Evolutionary conservation across 2,113 vertebrate species (phyloP).

Genomic region (Paraplagusia blochii): DNA sequence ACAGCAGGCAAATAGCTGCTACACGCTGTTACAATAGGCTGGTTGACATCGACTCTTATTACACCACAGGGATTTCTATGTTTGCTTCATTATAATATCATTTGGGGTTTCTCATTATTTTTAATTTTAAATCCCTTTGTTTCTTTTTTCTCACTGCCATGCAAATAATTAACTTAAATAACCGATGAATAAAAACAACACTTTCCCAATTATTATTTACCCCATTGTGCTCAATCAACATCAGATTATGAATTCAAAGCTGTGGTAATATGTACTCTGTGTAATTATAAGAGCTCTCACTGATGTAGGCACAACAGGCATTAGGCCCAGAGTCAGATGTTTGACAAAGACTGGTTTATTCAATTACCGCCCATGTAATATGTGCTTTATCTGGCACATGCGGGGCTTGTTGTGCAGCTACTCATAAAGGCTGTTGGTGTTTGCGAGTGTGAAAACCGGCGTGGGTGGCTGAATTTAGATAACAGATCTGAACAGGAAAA

Average conservation of each 20-base stretch:
- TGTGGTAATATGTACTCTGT: constrained; percentile 54
- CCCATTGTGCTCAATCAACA: constrained; percentile 70
- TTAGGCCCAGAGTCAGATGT: constrained; percentile 44
- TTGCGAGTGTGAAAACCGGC: constrained; percentile 28
- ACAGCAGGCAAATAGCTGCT: constrained; percentile 56
- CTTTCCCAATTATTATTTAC: constrained; percentile 49
- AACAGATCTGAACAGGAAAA: constrained; percentile 44
- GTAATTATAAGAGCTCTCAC: constrained; percentile 60
- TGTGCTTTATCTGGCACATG: constrained; percentile 32
- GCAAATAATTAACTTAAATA: constrained; percentile 65
- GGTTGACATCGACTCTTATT: constrained; percentile 51
- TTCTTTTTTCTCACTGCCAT: constrained; percentile 22
- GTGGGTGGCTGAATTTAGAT: constrained; percentile 40
- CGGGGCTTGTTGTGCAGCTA: constrained; percentile 26
- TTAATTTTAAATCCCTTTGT: constrained; percentile 60
- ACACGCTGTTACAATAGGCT: constrained; percentile 52
- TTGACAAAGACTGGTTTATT: constrained; percentile 51
- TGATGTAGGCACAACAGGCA: constrained; percentile 61
- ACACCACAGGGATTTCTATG: constrained; percentile 54
- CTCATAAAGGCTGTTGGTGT: constrained; percentile 39
- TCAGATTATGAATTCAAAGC: constrained; percentile 66
- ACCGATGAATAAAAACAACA: constrained; percentile 49
- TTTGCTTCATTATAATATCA: constrained; percentile 62
- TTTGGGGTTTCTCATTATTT: constrained; percentile 54
- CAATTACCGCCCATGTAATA: constrained; percentile 50